These are phyloP conservation scores for Tetranychus piercei DNA, from an alignment of 2,888 invertebrate species.

Conservation along the genomic window DNA sequence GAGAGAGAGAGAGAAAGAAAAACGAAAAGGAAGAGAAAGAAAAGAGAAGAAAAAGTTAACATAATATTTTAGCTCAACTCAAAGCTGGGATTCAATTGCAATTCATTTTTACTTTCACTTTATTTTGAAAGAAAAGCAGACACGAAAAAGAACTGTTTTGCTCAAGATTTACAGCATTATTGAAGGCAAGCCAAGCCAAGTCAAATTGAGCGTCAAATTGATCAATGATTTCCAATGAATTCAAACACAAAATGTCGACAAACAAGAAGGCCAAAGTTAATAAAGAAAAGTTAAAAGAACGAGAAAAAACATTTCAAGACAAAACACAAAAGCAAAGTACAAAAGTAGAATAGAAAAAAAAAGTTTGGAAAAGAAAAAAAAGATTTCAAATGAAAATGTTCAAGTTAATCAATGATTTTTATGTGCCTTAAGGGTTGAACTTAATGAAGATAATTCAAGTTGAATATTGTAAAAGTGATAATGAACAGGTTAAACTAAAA, in stretches of 20 bases:
- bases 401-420: too few relatives aligned
- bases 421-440: too few relatives aligned
- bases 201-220: background rate
- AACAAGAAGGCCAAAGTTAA: background rate
- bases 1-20: background rate
- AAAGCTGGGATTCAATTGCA: background rate
- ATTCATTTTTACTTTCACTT: background rate
- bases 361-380: too few relatives aligned
- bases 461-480: too few relatives aligned
- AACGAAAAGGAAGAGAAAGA: background rate
- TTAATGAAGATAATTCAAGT: too few relatives aligned
- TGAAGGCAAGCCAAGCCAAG: too few relatives aligned
- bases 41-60: background rate
- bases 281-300: background rate
- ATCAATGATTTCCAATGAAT: background rate
- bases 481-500: too few relatives aligned
- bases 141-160: background rate
- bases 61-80: background rate
- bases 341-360: too few relatives aligned
- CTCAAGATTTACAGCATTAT: too few relatives aligned
- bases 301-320: background rate
- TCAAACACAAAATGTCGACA: background rate
- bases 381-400: too few relatives aligned
- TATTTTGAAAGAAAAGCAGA: background rate
- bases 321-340: too few relatives aligned